Percentiles rank a stretch among this genome's conserved stretches.
Evolutionary conservation across 1,140 invertebrate genomes (phyloP).

Genomic region (Tetramorium parvispinum): DNA sequence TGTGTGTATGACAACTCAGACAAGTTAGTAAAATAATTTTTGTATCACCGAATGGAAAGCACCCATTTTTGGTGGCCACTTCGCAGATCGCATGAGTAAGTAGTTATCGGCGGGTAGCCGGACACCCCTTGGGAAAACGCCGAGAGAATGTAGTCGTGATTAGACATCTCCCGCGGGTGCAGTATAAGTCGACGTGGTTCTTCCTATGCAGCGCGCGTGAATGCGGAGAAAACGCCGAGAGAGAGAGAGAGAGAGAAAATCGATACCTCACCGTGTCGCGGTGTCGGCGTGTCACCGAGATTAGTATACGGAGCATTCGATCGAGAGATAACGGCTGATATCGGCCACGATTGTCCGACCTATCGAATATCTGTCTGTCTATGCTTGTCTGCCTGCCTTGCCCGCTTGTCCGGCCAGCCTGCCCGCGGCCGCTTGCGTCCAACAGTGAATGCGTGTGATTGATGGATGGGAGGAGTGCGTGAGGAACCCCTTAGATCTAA

Average conservation of each 20-base stretch:
- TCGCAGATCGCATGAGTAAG: background rate
- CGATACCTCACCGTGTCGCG: constrained; percentile 28
- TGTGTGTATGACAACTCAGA: background rate
- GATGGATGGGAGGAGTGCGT: constrained; percentile 24
- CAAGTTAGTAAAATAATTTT: background rate
- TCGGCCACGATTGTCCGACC: constrained; percentile 65
- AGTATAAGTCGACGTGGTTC: background rate
- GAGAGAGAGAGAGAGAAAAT: constrained; percentile 9
- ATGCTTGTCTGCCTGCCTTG: constrained; percentile 73
- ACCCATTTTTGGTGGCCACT: background rate
- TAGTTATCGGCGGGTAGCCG: constrained; percentile 22
- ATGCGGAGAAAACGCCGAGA: background rate
- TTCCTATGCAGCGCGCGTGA: constrained; percentile 13
- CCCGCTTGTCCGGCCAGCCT: constrained; percentile 63
- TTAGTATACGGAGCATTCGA: constrained; percentile 68
- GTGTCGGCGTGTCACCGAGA: constrained; percentile 64
- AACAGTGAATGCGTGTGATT: constrained; percentile 36
- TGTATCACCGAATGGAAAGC: background rate
- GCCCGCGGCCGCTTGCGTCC: constrained; percentile 46
- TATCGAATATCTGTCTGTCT: constrained; percentile 71
- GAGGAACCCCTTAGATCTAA: constrained; percentile 47
- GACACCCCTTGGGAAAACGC: background rate
- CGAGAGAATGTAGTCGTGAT: constrained; percentile 39
- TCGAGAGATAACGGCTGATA: constrained; percentile 43
- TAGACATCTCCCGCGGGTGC: constrained; percentile 46